A percentile compares a stretch with the other conserved stretches of the same genome.
Evolutionary conservation across 1,140 invertebrate species (phyloP).

Genomic region (Cepaea nemoralis): DNA sequence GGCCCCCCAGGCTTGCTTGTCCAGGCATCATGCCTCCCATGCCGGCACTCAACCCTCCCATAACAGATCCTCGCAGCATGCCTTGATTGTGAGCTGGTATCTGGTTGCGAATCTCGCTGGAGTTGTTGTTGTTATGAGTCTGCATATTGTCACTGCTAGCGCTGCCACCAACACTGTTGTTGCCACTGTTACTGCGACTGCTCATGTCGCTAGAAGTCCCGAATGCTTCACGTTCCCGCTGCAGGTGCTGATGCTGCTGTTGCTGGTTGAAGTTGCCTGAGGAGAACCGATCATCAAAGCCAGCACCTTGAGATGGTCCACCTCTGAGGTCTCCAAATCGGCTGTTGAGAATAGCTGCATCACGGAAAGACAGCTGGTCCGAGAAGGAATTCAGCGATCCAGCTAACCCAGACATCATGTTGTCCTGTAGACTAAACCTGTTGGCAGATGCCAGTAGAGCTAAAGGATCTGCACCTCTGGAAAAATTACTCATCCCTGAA

Average conservation of each 20-base stretch:
- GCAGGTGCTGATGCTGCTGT: slow-evolving; percentile 8
- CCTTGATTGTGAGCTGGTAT: slow-evolving; percentile 39
- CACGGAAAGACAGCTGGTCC: slow-evolving; percentile 38
- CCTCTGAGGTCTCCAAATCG: slow-evolving; percentile 39
- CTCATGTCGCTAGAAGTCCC: not conserved
- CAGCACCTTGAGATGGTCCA: not conserved
- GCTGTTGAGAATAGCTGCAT: slow-evolving; percentile 39
- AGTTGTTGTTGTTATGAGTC: not conserved
- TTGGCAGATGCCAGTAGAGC: slow-evolving; percentile 36
- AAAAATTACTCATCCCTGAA: slow-evolving; percentile 37
- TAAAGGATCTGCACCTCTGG: slow-evolving; percentile 35
- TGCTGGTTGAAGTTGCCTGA: slow-evolving; percentile 30
- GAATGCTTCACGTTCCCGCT: slow-evolving; percentile 19
- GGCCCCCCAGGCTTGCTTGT: not conserved
- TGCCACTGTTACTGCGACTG: not conserved
- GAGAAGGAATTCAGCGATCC: slow-evolving; percentile 35
- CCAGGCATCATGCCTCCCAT: slow-evolving; percentile 30
- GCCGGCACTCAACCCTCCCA: slow-evolving; percentile 2
- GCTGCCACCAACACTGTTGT: not conserved
- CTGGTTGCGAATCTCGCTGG: slow-evolving; percentile 20
- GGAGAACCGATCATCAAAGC: slow-evolving; percentile 35
- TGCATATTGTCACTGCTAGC: slow-evolving; percentile 2
- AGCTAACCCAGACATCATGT: slow-evolving; percentile 38
- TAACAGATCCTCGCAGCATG: slow-evolving; percentile 23
- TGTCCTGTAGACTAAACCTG: slow-evolving; percentile 36